Percentiles rank a stretch among this genome's conserved stretches.
phyloP scores from a whole-genome alignment of 1,140 invertebrate species.

The Riptortus pedestris region DNA sequence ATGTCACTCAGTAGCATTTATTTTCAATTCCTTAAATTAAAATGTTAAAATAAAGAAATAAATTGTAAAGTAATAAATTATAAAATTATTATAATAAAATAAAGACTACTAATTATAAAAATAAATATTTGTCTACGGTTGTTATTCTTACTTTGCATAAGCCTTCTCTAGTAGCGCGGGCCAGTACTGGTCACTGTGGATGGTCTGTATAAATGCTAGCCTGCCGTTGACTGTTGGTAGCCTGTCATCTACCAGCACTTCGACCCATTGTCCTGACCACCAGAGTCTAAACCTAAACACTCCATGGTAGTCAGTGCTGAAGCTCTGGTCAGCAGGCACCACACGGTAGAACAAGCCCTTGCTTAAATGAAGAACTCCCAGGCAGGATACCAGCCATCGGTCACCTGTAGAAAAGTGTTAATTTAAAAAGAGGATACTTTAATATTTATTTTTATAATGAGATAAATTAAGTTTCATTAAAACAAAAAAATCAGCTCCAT shows the following conservation, averaged over 20 bases:
- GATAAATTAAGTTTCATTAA: background rate
- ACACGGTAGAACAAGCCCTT: constrained; percentile 89
- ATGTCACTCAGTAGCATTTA: no score
- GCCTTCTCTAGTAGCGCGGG: constrained; percentile 92
- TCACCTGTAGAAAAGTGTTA: constrained; percentile 57
- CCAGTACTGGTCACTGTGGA: constrained; percentile 85
- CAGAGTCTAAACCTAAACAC: constrained; percentile 83
- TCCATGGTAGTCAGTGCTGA: constrained; percentile 52
- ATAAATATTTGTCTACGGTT: no score
- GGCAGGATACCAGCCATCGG: constrained; percentile 79
- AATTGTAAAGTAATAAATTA: no score
- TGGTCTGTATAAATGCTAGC: constrained; percentile 84
- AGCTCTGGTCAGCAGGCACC: constrained; percentile 89
- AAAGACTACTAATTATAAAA: no score
- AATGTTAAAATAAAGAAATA: no score
- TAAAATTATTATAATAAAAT: no score
- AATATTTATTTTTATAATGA: background rate
- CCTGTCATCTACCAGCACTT: constrained; percentile 90
- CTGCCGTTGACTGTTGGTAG: constrained; percentile 85
- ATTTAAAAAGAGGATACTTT: no score
- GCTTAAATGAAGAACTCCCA: constrained; percentile 72
- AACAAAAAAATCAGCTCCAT: no score
- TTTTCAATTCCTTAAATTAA: no score
- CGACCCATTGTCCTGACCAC: constrained; percentile 94
- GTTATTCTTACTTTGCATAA: constrained; percentile 87